phyloP scores from a whole-genome alignment of 2,888 invertebrate genomes.

The Scaptomyza reducta region DNA sequence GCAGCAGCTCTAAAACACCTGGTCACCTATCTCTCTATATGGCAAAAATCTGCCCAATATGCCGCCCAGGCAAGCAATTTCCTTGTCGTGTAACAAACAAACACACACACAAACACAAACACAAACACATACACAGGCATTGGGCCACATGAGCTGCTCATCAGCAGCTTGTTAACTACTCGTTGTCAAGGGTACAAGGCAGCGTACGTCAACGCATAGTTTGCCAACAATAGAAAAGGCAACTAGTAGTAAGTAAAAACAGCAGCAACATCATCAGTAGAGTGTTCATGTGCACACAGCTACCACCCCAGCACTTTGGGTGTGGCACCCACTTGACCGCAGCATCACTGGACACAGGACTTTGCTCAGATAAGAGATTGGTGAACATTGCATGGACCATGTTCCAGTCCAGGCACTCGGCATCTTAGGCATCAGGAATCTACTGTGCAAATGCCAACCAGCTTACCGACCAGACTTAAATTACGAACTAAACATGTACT shows the following conservation, averaged over 20 bases:
- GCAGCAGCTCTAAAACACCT: conserved; percentile 15
- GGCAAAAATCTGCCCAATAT: conserved; percentile 32
- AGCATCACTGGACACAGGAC: conserved; percentile 24
- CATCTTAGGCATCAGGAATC: conserved; percentile 7
- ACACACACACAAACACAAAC: background rate
- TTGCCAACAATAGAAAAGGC: conserved; percentile 35
- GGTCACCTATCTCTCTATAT: background rate
- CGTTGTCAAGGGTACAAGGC: conserved; percentile 46
- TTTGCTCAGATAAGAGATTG: conserved; percentile 30
- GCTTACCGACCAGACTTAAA: conserved; percentile 16
- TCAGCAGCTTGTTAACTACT: conserved; percentile 58
- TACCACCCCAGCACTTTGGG: background rate
- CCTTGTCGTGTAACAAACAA: conserved; percentile 29
- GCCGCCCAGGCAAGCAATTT: conserved; percentile 33
- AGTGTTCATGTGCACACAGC: background rate
- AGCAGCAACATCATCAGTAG: conserved; percentile 8
- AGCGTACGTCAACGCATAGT: conserved; percentile 38
- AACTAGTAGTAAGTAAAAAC: conserved; percentile 17
- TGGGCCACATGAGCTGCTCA: conserved; percentile 39
- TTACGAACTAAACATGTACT: conserved; percentile 21
- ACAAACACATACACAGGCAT: conserved; percentile 1
- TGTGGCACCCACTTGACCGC: conserved; percentile 19
- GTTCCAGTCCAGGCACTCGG: conserved; percentile 31
- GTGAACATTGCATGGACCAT: conserved; percentile 33
- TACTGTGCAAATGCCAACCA: conserved; percentile 3